Conservation (phyloP, 1,140 invertebrate species). For the Bilobella aurantiaca region DNA sequence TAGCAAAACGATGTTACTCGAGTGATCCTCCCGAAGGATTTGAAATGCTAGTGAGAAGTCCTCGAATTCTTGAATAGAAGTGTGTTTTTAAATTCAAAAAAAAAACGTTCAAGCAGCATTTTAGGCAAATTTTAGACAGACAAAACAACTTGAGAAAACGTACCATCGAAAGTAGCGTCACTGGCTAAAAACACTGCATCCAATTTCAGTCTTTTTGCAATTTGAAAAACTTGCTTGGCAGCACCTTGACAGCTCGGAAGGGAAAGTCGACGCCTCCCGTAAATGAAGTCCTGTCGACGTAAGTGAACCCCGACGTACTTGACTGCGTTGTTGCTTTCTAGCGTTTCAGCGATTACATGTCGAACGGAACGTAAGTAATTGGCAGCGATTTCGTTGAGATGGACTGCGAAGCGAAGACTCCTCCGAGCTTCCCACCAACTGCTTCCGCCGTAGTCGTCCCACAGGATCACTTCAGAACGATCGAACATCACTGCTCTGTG, state of each 20-base stretch:
- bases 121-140: too few species aligned
- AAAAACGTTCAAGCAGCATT: background rate
- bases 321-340: slow-evolving; percentile 38
- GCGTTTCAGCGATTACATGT: background rate
- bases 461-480: slow-evolving; percentile 67
- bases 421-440: slow-evolving; percentile 76
- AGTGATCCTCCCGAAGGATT: background rate
- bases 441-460: slow-evolving; percentile 78
- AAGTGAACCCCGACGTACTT: slow-evolving; percentile 68
- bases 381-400: slow-evolving; percentile 57
- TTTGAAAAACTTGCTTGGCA: slow-evolving; percentile 55
- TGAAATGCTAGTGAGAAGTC: background rate
- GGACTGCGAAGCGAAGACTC: slow-evolving; percentile 76
- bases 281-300: slow-evolving; percentile 70
- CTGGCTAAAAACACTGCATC: slow-evolving; percentile 67
- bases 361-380: slow-evolving; percentile 49
- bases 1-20: background rate
- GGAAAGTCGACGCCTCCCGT: slow-evolving; percentile 51
- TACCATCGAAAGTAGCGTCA: slow-evolving; percentile 53
- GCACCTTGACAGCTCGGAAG: slow-evolving; percentile 57
- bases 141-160: too few species aligned
- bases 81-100: too few species aligned
- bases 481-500: slow-evolving; percentile 61
- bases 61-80: slow-evolving; percentile 7
- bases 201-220: slow-evolving; percentile 50